These are phyloP conservation scores for Cettia cetti DNA, from an alignment of 2,113 vertebrate genomes.

Conservation along the genomic window DNA sequence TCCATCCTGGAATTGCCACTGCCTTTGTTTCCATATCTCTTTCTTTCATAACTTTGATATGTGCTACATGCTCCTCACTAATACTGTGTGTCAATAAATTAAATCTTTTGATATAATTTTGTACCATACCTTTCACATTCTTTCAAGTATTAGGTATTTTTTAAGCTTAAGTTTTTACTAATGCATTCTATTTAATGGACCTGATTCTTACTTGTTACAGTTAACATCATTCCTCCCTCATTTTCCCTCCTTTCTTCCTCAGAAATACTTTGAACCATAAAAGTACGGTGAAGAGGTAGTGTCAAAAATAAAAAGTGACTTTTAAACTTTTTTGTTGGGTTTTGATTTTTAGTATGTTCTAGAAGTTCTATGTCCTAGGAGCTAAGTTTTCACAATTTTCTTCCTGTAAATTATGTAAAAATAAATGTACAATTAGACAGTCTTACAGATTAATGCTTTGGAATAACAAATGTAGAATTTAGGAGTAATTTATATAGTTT, in stretches of 20 bases:
- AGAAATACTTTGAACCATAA: neutral
- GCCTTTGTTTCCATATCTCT: neutral
- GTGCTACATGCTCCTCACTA: slow-evolving; percentile 49
- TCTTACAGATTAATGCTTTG: neutral
- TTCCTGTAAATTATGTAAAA: neutral
- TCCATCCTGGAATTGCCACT: slow-evolving; percentile 25
- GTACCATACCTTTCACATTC: neutral
- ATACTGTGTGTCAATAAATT: neutral
- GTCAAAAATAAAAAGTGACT: neutral
- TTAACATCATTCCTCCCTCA: neutral
- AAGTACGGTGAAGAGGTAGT: neutral
- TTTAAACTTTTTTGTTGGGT: neutral
- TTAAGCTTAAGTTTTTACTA: neutral
- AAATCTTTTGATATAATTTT: neutral
- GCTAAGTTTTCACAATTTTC: neutral
- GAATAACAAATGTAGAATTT: neutral
- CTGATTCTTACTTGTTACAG: neutral
- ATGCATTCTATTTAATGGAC: neutral
- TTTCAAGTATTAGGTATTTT: neutral
- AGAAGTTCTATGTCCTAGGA: neutral
- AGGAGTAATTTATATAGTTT: neutral
- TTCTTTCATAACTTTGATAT: slow-evolving; percentile 41
- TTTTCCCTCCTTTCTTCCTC: neutral
- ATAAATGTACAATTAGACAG: neutral
- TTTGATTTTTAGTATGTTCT: neutral